Evolutionary conservation across 2,113 vertebrate genomes (phyloP).

Genomic region (Rafetus swinhoei): DNA sequence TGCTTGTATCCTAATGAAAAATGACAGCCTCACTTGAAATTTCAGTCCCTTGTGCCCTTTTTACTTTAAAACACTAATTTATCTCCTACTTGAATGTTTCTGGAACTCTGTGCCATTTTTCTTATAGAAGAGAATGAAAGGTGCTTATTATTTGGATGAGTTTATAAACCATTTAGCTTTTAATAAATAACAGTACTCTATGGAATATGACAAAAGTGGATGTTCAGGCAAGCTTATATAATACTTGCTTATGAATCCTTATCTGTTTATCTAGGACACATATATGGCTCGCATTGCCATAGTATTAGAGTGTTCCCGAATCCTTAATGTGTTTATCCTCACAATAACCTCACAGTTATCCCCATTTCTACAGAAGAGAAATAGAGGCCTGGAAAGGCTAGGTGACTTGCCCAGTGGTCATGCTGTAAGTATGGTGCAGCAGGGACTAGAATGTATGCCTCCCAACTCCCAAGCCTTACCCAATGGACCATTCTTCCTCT

Average conservation of each 20-base stretch:
- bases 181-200: not conserved
- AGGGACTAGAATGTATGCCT: not conserved
- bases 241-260: not conserved
- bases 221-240: not conserved
- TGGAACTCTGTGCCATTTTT: not conserved
- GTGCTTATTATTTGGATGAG: not conserved
- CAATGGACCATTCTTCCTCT: not conserved
- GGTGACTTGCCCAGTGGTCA: not conserved
- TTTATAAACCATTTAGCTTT: constrained; percentile 10
- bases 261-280: not conserved
- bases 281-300: not conserved
- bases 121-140: constrained; percentile 9
- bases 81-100: constrained; percentile 19
- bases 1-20: constrained; percentile 41
- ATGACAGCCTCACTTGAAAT: constrained; percentile 14
- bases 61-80: constrained; percentile 37
- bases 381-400: not conserved
- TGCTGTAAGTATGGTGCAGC: not conserved
- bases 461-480: not conserved
- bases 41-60: constrained; percentile 22
- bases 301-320: not conserved
- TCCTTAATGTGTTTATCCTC: not conserved
- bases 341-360: fast-evolving
- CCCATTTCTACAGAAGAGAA: not conserved
- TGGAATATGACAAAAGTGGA: not conserved